Evolutionary conservation across 2,113 vertebrate genomes (phyloP).

Genomic region (Coregonus clupeaformis): DNA sequence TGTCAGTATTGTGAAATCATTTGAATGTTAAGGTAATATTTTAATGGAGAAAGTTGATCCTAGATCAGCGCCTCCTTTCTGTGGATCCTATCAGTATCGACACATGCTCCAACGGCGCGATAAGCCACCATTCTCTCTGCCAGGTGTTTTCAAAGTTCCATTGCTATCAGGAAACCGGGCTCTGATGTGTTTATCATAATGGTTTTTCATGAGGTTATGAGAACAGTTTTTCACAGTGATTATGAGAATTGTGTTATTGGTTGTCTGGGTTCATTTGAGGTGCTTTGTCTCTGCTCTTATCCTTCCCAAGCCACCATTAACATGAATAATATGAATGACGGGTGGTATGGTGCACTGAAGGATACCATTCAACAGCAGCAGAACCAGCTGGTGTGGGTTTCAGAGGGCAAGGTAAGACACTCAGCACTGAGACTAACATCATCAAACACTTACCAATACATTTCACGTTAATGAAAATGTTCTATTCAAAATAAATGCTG

Average conservation of each 20-base stretch:
- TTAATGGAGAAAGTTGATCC: no score
- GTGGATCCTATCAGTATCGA: no score
- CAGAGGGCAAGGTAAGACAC: slow-evolving; percentile 93
- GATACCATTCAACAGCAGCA: slow-evolving; percentile 94
- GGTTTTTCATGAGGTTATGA: neutral
- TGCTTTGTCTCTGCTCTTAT: neutral
- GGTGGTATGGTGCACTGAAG: slow-evolving; percentile 96
- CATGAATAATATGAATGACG: slow-evolving; percentile 97
- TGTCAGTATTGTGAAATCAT: no score
- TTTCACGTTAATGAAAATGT: no score
- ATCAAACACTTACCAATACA: neutral
- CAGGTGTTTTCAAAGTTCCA: no score
- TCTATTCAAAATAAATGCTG: neutral
- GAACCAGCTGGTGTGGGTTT: slow-evolving; percentile 98
- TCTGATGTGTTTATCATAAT: neutral
- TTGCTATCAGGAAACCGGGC: no score
- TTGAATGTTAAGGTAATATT: no score
- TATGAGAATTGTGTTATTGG: neutral
- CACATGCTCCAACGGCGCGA: no score
- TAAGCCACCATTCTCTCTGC: no score
- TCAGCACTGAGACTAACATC: neutral
- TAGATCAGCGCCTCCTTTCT: no score
- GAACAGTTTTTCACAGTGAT: neutral
- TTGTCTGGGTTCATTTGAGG: neutral
- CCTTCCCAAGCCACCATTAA: slow-evolving; percentile 87